phyloP scores from a whole-genome alignment of 2,113 vertebrate species.

The Pelecanus crispus region DNA sequence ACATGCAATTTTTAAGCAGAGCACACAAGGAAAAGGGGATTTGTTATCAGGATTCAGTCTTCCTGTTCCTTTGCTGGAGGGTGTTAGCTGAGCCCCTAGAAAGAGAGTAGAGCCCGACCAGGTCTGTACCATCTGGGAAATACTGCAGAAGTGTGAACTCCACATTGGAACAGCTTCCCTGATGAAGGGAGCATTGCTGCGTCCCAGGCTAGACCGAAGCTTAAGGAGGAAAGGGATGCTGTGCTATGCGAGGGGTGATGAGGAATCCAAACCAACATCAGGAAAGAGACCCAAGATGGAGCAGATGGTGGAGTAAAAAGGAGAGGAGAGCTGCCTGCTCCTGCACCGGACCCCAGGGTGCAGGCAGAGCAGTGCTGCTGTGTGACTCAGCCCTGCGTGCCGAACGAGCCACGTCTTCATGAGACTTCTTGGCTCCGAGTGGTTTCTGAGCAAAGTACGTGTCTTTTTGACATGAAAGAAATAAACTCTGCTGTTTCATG shows the following conservation, averaged over 20 bases:
- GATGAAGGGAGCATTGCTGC: accelerated
- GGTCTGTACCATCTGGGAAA: not conserved
- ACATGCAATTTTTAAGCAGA: not conserved
- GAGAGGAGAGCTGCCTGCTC: not conserved
- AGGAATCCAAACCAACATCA: not conserved
- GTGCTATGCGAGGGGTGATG: accelerated
- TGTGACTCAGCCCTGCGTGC: not conserved
- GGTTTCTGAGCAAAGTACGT: not conserved
- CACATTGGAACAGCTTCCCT: accelerated
- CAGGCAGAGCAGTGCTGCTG: not conserved
- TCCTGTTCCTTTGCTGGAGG: not conserved
- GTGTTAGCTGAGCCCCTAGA: not conserved
- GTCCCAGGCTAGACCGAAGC: not conserved
- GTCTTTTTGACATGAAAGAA: not conserved
- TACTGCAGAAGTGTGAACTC: not conserved
- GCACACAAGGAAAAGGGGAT: not conserved
- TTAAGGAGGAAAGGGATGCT: not conserved
- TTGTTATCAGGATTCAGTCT: not conserved
- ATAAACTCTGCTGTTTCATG: not conserved
- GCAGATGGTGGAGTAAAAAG: not conserved
- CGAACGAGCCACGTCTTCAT: accelerated
- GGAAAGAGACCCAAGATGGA: not conserved
- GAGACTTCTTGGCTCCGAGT: not conserved
- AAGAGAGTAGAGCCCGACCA: not conserved
- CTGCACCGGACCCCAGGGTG: accelerated